Percentiles rank a stretch among this genome's conserved stretches.
Conservation (phyloP, 2,113 vertebrate species). For the Thinocorus orbignyianus region DNA sequence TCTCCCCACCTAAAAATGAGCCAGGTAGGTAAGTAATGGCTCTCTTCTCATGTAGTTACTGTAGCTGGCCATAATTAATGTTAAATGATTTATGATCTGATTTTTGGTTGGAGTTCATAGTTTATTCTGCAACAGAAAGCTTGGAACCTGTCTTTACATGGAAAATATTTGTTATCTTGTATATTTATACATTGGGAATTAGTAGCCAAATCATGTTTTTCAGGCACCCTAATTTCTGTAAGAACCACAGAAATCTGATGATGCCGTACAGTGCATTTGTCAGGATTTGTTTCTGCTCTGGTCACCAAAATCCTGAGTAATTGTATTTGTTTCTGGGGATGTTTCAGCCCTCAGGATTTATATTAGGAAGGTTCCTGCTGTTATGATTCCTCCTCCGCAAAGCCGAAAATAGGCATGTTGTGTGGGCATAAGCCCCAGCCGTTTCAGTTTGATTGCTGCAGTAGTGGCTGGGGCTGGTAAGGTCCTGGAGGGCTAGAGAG, state of each 20-base stretch:
- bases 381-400: conserved; percentile 6
- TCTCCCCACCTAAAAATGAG: neutral
- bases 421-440: neutral
- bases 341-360: neutral
- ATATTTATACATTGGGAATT: neutral
- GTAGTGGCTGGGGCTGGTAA: neutral
- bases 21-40: neutral
- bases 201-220: neutral
- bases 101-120: neutral
- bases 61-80: neutral
- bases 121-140: neutral
- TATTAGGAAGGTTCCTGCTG: neutral
- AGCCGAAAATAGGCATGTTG: neutral
- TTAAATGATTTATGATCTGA: neutral
- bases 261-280: neutral
- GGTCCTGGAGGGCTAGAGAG: neutral
- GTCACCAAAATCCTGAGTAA: neutral
- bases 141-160: neutral
- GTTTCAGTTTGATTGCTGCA: neutral
- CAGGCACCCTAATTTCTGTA: neutral
- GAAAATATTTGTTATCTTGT: neutral
- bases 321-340: neutral
- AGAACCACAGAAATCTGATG: neutral
- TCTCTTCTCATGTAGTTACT: neutral
- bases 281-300: neutral